Conservation (phyloP, 2,113 vertebrate species). For the Ctenomys sociabilis region DNA sequence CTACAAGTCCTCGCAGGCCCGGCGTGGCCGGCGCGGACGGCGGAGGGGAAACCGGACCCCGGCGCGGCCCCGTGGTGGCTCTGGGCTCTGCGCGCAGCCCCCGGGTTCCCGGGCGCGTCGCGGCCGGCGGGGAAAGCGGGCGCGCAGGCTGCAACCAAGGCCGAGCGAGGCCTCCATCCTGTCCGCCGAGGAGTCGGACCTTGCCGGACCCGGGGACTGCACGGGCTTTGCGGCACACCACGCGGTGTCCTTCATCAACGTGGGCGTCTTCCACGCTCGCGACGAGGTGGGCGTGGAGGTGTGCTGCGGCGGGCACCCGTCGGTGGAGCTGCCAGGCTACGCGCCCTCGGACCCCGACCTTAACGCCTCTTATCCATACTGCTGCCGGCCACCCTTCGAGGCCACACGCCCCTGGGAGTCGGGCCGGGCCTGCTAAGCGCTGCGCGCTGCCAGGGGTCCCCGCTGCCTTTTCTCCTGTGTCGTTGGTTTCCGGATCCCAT, state of each 20-base stretch:
- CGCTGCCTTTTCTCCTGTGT: constrained; percentile 39
- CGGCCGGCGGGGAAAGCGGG: constrained; percentile 75
- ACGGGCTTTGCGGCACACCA: constrained; percentile 87
- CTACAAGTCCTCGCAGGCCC: constrained; percentile 91
- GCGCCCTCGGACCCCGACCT: constrained; percentile 93
- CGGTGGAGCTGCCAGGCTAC: constrained; percentile 95
- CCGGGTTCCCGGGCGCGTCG: constrained; percentile 48
- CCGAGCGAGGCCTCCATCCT: constrained; percentile 89
- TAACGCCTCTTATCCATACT: constrained; percentile 93
- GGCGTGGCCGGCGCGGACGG: constrained; percentile 86
- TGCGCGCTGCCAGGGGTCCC: background rate
- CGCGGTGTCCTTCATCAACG: constrained; percentile 95
- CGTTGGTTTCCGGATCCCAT: constrained; percentile 65
- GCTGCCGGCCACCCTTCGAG: constrained; percentile 91
- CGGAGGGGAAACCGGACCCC: constrained; percentile 81
- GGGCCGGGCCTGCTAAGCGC: constrained; percentile 75
- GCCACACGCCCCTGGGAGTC: constrained; percentile 90
- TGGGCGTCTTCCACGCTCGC: constrained; percentile 90
- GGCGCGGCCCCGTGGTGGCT: constrained; percentile 66
- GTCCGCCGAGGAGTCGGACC: constrained; percentile 91
- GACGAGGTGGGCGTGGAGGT: constrained; percentile 94
- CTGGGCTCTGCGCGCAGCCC: constrained; percentile 66
- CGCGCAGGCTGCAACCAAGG: constrained; percentile 83
- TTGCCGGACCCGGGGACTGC: constrained; percentile 78
- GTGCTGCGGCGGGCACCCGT: constrained; percentile 93